Evolutionary conservation across 92 coral and sea anemone genomes (phyloP), one percentile per base, ranked within the genome.

Genomic region (Diadumene lineata): DNA sequence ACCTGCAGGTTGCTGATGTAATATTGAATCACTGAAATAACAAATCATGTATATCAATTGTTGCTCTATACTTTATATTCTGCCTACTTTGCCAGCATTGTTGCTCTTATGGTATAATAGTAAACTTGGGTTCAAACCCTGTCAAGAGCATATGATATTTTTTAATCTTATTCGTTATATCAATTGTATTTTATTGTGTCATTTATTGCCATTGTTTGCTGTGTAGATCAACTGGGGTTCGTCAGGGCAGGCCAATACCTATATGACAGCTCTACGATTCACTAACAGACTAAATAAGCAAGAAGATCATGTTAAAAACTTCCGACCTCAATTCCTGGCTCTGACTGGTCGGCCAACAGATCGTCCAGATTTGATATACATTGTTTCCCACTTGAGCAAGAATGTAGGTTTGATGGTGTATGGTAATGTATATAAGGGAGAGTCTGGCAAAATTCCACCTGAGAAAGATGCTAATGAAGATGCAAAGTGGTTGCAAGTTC

Each of bases 251-350:
- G 99, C 99, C 0, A 90, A 83, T 78, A 84, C 92, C 31, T 96
- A 91, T 81, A 86, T 86, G 72, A 90, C 90, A 1, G 94, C 92
- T 1, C 91, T 96, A 33, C 86, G 89, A 43, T 87, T 83, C 82
- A 82, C 86, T 34, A 80, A 72, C 68, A 83, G 85, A 46, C 90
- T 92, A 29, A 94, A 92, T 19, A 78, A 72, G 24, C 89, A 89
- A 26, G 97, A 78, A 18, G 97, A 96, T 25, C 99, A 96, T 56
- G 99, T 96, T 74, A 96, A 96, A 85, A 96, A 96, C 85, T 96
- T 84, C 62, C 97, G 99, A 15, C 99, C 99, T 30, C 97, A 96
- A 78, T 96, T 97, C 77, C 81, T 96, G 31, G 99, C 87, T 22
- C 82, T 96, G 43, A 77, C 92, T 0, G 99, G 99, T 10, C 84